Conservation (phyloP, 2,888 invertebrate species). For the Altica lythri region DNA sequence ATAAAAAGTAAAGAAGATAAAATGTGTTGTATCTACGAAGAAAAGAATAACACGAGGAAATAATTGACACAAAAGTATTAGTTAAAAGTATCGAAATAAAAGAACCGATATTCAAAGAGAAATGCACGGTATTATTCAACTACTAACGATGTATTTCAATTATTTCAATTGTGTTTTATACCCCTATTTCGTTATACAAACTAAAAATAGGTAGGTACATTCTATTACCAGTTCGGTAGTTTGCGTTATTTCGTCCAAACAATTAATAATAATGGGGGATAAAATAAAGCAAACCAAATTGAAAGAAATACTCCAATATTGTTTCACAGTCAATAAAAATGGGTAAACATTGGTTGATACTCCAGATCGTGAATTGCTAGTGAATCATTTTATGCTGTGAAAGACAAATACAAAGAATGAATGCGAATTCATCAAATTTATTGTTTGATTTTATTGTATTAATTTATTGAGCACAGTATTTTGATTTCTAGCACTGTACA, state of each 20-base stretch:
- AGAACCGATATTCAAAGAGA: not conserved
- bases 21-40: no score
- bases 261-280: conserved; percentile 19
- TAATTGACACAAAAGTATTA: no score
- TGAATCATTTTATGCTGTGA: not conserved
- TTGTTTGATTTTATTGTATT: not conserved
- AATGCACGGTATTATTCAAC: not conserved
- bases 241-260: conserved; percentile 8
- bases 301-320: conserved; percentile 40
- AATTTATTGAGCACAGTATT: no score
- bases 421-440: not conserved
- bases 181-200: no score
- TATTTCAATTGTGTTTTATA: no score
- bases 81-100: not conserved
- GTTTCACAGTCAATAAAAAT: conserved; percentile 38
- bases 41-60: no score
- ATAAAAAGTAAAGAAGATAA: no score
- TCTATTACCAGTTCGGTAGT: not conserved
- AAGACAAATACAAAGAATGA: not conserved
- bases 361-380: not conserved
- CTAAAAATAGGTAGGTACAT: no score
- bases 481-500: no score
- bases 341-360: conserved; percentile 17
- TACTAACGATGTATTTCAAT: no score
- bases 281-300: conserved; percentile 33